A percentile compares a stretch with the other conserved stretches of the same genome.
Conservation (phyloP, 2,888 invertebrate genomes). For the Scrobipalpa costella region DNA sequence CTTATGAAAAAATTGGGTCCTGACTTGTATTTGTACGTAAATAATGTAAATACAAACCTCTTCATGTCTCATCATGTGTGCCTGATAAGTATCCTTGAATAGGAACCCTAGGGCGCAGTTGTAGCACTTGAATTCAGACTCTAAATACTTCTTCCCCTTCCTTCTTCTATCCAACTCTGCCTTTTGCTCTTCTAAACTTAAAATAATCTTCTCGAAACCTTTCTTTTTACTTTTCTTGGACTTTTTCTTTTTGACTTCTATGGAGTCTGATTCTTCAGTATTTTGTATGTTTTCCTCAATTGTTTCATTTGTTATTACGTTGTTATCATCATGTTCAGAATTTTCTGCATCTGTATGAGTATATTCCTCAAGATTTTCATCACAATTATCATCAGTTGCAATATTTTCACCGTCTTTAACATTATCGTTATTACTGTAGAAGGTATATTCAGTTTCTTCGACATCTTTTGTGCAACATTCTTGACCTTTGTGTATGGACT, state of each 20-base stretch:
- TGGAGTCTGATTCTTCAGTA: constrained; percentile 16
- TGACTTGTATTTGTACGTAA: not conserved
- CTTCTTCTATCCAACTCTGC: constrained; percentile 60
- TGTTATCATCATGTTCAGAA: constrained; percentile 24
- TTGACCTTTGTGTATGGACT: not conserved
- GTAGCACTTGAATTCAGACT: constrained; percentile 68
- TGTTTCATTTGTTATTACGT: constrained; percentile 29
- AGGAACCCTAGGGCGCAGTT: constrained; percentile 66
- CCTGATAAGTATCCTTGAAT: constrained; percentile 70
- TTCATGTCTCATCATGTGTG: constrained; percentile 76
- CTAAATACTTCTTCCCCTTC: constrained; percentile 62
- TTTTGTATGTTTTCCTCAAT: constrained; percentile 29
- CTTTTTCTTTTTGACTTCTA: constrained; percentile 35
- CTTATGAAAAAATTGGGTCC: too few relatives aligned
- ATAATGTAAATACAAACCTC: constrained; percentile 50
- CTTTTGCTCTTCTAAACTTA: constrained; percentile 67
- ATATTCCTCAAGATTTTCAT: constrained; percentile 13
- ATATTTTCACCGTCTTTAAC: constrained; percentile 1
- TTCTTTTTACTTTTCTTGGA: constrained; percentile 44
- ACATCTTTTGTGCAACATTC: not conserved
- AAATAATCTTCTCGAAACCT: constrained; percentile 51
- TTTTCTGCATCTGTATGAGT: constrained; percentile 22
- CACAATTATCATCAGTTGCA: not conserved
- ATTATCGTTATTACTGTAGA: not conserved
- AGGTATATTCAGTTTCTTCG: not conserved